These are phyloP conservation scores for Cryptophagus acutangulus DNA, from an alignment of 2,888 invertebrate species.

Conservation along the genomic window DNA sequence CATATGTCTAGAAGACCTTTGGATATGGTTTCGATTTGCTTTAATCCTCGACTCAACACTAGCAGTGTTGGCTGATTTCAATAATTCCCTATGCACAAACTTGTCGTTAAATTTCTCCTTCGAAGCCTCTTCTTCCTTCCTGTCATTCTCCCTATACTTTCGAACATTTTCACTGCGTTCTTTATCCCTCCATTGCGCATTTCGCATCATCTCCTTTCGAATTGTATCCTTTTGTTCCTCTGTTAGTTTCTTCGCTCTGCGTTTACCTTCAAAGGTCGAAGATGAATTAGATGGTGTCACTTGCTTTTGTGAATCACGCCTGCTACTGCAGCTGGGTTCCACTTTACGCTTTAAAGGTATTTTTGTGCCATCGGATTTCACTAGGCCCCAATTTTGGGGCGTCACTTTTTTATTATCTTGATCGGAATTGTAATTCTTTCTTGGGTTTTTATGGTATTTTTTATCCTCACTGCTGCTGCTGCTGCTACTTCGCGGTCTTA, in stretches of 20 bases:
- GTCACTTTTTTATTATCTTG: slow-evolving; percentile 38
- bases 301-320: slow-evolving; percentile 17
- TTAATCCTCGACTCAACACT: slow-evolving; percentile 80
- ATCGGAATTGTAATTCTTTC: slow-evolving; percentile 28
- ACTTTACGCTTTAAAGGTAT: slow-evolving; percentile 25
- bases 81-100: slow-evolving; percentile 59
- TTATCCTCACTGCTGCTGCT: slow-evolving; percentile 13
- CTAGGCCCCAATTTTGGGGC: slow-evolving; percentile 43
- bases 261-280: slow-evolving; percentile 19
- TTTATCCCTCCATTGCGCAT: slow-evolving; percentile 66
- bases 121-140: slow-evolving; percentile 46
- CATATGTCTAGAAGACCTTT: slow-evolving; percentile 75
- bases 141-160: slow-evolving; percentile 57
- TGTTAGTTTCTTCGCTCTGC: slow-evolving; percentile 46
- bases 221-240: slow-evolving; percentile 66
- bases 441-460: slow-evolving; percentile 19
- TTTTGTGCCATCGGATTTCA: slow-evolving; percentile 44
- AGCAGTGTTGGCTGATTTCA: slow-evolving; percentile 59
- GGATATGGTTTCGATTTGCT: slow-evolving; percentile 85
- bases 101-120: slow-evolving; percentile 52
- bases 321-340: slow-evolving; percentile 14
- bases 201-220: slow-evolving; percentile 76
- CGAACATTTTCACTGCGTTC: slow-evolving; percentile 62
- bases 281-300: slow-evolving; percentile 7
- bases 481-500: slow-evolving; percentile 10